phyloP scores from a whole-genome alignment of 2,888 invertebrate genomes.

The Leptothorax acervorum region DNA sequence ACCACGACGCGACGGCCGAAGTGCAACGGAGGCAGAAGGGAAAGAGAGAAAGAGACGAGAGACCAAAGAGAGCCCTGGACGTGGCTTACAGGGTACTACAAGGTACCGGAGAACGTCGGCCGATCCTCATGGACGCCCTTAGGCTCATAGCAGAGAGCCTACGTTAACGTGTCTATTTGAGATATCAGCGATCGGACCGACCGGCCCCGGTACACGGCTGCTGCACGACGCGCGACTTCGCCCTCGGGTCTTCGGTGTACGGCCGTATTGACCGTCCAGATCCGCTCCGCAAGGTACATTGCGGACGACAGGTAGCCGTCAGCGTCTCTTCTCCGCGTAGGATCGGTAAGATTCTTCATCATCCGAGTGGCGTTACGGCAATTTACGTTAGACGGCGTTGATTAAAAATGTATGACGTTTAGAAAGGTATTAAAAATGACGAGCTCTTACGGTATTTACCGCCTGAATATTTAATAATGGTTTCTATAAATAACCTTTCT shows the following conservation, averaged over 20 bases:
- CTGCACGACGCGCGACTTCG: conserved; percentile 73
- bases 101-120: conserved; percentile 69
- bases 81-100: conserved; percentile 71
- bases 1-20: conserved; percentile 37
- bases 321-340: conserved; percentile 23
- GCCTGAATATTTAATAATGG: not conserved
- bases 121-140: conserved; percentile 72
- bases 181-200: conserved; percentile 81
- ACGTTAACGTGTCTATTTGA: conserved; percentile 83
- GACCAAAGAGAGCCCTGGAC: conserved; percentile 54
- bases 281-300: conserved; percentile 39
- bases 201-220: conserved; percentile 69
- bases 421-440: not conserved
- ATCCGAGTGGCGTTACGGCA: not conserved
- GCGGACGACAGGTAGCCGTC: conserved; percentile 54
- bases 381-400: not conserved
- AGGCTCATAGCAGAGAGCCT: conserved; percentile 73
- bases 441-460: not conserved
- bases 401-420: not conserved
- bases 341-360: conserved; percentile 23
- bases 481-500: not conserved
- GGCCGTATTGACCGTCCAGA: conserved; percentile 39
- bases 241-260: conserved; percentile 60
- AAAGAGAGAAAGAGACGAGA: conserved; percentile 38
- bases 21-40: conserved; percentile 15